Evolutionary conservation across 2,113 vertebrate species (phyloP).

Genomic region (Muntiacus reevesi): DNA sequence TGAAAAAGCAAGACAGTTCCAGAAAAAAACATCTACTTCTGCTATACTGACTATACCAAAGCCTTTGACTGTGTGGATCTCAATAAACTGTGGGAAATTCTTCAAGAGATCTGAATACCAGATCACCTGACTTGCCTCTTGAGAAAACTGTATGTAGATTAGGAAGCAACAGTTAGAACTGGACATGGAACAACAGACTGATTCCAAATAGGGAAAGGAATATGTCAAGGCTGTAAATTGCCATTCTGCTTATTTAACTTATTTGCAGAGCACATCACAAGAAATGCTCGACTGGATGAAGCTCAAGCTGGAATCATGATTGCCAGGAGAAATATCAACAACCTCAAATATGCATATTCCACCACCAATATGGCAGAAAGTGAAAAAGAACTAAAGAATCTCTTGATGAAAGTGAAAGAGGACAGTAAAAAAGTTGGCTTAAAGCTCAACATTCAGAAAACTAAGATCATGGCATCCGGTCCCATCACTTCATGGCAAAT

Average conservation of each 20-base stretch:
- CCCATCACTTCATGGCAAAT: neutral
- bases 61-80: neutral
- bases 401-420: neutral
- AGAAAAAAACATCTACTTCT: neutral
- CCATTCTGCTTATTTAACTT: neutral
- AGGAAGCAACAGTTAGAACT: neutral
- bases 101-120: neutral
- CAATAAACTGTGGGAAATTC: neutral
- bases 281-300: neutral
- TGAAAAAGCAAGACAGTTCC: neutral
- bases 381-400: neutral
- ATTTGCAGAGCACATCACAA: neutral
- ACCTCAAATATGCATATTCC: neutral
- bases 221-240: neutral
- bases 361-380: neutral
- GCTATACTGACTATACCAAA: neutral
- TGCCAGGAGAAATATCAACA: neutral
- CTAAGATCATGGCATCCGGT: neutral
- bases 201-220: neutral
- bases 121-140: neutral
- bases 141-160: neutral
- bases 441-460: neutral
- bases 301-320: neutral
- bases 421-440: neutral
- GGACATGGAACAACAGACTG: neutral